Evolutionary conservation across 2,797 vertebrate genomes (phyloP).

Genomic region (Molossus molossus): DNA sequence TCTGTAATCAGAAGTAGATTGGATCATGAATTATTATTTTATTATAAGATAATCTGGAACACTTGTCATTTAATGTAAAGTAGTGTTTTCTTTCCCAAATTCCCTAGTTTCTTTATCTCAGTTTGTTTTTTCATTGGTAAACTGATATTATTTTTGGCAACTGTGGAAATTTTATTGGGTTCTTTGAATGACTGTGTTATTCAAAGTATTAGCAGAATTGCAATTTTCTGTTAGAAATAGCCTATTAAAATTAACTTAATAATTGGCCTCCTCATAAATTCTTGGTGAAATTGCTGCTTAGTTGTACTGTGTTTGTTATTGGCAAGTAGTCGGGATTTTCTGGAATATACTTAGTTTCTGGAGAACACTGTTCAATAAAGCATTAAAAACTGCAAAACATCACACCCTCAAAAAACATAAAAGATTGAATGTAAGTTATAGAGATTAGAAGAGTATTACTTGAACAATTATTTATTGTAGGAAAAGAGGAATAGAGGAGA

Average conservation of each 20-base stretch:
- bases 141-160: slow-evolving; percentile 7
- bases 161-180: background rate
- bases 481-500: background rate
- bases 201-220: slow-evolving; percentile 31
- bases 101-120: background rate
- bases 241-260: slow-evolving; percentile 62
- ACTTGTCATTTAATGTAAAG: background rate
- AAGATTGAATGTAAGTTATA: background rate
- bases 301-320: slow-evolving; percentile 61
- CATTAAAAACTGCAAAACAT: background rate
- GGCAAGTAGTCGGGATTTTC: slow-evolving; percentile 11
- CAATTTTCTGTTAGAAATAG: slow-evolving; percentile 67
- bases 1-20: slow-evolving; percentile 12
- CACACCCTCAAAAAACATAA: background rate
- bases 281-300: slow-evolving; percentile 1
- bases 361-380: background rate
- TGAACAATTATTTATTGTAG: background rate
- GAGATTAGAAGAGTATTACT: slow-evolving; percentile 5
- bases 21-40: background rate
- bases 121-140: slow-evolving; percentile 26
- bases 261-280: slow-evolving; percentile 47
- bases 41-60: background rate
- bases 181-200: slow-evolving; percentile 59
- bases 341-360: background rate
- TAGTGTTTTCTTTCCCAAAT: background rate